Evolutionary conservation across 2,113 vertebrate genomes (phyloP).

Genomic region (Gallinago paraguaiae): DNA sequence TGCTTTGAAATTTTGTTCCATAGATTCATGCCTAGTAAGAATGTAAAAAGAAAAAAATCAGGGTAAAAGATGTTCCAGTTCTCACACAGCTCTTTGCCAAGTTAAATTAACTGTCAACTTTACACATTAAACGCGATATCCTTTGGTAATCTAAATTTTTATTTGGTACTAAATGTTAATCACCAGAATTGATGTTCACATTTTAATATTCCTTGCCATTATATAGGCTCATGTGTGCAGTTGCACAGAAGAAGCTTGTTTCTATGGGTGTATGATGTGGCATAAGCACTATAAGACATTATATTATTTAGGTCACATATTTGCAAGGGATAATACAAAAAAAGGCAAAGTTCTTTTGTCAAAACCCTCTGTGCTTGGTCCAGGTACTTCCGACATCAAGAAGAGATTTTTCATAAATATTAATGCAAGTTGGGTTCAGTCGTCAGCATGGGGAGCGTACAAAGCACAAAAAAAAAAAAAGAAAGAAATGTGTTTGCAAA

Average conservation of each 20-base stretch:
- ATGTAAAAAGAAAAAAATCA: background rate
- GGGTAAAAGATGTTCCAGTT: background rate
- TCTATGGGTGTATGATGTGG: fast-evolving
- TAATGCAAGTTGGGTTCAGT: background rate
- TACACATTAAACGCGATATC: background rate
- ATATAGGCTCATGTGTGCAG: background rate
- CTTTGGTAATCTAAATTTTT: background rate
- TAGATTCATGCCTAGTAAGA: background rate
- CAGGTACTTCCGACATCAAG: background rate
- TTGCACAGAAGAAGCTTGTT: background rate
- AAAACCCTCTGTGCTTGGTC: background rate
- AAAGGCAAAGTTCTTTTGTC: background rate
- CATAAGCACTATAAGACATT: background rate
- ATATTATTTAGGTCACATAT: background rate
- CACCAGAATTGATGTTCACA: background rate
- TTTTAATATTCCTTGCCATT: background rate
- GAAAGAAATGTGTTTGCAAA: background rate
- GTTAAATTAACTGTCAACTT: background rate
- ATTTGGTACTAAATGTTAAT: background rate
- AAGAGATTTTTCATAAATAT: background rate
- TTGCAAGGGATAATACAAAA: background rate
- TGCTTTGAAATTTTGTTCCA: background rate
- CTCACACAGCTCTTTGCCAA: background rate
- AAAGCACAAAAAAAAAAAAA: background rate
- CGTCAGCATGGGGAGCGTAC: background rate